A percentile compares a stretch with the other conserved stretches of the same genome.
These are phyloP conservation scores for Parnassius apollo DNA, from an alignment of 2,888 invertebrate species.

Conservation along the genomic window DNA sequence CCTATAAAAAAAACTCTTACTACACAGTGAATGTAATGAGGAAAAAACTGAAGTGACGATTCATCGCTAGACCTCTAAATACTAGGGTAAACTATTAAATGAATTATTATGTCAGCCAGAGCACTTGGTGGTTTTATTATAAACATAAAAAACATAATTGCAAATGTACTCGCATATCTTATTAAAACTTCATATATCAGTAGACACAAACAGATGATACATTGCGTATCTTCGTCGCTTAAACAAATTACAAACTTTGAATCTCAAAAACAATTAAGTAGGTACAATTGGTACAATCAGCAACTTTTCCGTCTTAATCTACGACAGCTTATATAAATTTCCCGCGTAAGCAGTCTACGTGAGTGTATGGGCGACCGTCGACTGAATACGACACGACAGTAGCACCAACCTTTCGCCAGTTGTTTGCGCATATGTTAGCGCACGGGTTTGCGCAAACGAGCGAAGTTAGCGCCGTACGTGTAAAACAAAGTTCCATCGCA, in stretches of 20 bases:
- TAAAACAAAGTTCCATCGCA: slow-evolving; percentile 15
- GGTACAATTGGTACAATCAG: neutral
- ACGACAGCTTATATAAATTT: neutral
- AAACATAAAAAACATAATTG: too few species aligned
- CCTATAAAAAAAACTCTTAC: too few species aligned
- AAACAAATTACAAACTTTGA: neutral
- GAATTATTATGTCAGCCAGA: too few species aligned
- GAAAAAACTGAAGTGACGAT: too few species aligned
- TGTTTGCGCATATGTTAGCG: slow-evolving; percentile 20
- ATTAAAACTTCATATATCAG: too few species aligned
- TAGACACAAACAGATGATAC: neutral
- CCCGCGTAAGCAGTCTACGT: slow-evolving; percentile 11
- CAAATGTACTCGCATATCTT: too few species aligned
- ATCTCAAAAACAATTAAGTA: neutral
- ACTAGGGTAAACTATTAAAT: too few species aligned
- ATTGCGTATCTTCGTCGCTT: neutral
- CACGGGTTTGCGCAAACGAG: slow-evolving; percentile 19
- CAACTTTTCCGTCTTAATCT: slow-evolving; percentile 5
- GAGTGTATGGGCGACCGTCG: slow-evolving; percentile 22
- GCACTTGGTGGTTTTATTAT: too few species aligned
- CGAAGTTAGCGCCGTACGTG: slow-evolving; percentile 15
- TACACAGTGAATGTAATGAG: too few species aligned
- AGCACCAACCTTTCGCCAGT: slow-evolving; percentile 13
- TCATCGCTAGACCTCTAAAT: too few species aligned
- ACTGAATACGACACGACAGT: slow-evolving; percentile 22